Base-by-base conservation (phyloP, 2,888 invertebrate species). In the Ferrisia virgata region DNA sequence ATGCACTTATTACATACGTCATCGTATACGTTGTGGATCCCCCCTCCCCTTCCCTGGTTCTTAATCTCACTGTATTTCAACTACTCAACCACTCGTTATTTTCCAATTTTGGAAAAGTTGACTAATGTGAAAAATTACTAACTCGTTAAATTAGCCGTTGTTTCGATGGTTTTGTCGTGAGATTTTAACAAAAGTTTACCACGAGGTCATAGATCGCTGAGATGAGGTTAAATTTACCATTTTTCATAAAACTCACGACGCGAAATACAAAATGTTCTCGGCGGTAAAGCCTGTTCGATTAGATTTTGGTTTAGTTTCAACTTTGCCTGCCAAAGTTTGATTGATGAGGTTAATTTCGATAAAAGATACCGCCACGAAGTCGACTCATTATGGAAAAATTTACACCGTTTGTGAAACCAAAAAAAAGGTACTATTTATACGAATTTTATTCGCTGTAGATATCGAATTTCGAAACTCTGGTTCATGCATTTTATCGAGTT, bases 201-300 rank as follows among this genome's bases (percentile, higher is more conserved):
- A 18, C 72, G 72, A 76, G 72, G 72, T 76, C 72, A 76, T 33
- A 76, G 72, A 36, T 76, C 72, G 72, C 36, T 76, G n/a, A 76
- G 33, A 1, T 36, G 36, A 36, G 72, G 72, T 76, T 76, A 76
- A 76, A 76, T 36, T 76, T 76, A 76, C 72, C 72, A 76, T 76
- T 76, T 76, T 76, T 76, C 72, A 36, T 36, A 76, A 76, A 76
- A 76, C 18, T 76, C 72, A 18, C 33, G n/a, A 53, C 47, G 3
- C 47, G 47, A n/a, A 28, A 1, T 64, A 64, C 31, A 69, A 69
- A 69, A 69, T 69, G 69, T 76, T 76, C 36, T 36, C 72, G 9
- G 72, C 33, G 22, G 36, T 36, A 36, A 33, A 76, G 72, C 72
- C 72, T 36, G 72, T 22, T 36, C 72, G 72, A 76, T 36, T 76